Conservation (phyloP, 1,140 invertebrate genomes). For the Halesus radiatus region DNA sequence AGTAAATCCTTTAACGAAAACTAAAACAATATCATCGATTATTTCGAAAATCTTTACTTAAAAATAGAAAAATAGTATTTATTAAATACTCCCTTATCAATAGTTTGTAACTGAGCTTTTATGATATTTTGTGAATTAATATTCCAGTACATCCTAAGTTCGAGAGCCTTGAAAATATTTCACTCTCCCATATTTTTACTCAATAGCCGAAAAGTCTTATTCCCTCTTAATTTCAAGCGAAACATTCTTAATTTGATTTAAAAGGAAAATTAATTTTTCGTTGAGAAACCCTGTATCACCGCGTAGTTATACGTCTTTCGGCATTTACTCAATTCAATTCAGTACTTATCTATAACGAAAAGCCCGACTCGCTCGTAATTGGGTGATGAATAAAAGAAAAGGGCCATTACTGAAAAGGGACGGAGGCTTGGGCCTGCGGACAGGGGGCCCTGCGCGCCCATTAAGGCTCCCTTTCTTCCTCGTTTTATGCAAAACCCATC, state of each 20-base stretch:
- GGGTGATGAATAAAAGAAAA: slow-evolving; percentile 59
- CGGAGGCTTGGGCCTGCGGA: slow-evolving; percentile 46
- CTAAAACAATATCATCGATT: too few species aligned
- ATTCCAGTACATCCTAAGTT: too few species aligned
- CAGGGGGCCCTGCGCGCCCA: slow-evolving; percentile 26
- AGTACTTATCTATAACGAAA: slow-evolving; percentile 58
- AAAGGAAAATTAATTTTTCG: slow-evolving; percentile 1
- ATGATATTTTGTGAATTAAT: too few species aligned
- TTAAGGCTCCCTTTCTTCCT: slow-evolving; percentile 26
- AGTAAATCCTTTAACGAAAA: too few species aligned
- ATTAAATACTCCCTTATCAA: too few species aligned
- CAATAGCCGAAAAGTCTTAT: too few species aligned
- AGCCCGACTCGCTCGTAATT: slow-evolving; percentile 56
- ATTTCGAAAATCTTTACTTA: too few species aligned
- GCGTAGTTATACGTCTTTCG: slow-evolving; percentile 31
- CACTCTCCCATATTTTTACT: too few species aligned
- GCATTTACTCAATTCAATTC: slow-evolving; percentile 58
- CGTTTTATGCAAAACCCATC: slow-evolving; percentile 37
- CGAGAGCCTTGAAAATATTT: too few species aligned
- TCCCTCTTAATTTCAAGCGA: too few species aligned
- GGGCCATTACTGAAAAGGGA: slow-evolving; percentile 52
- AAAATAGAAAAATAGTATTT: too few species aligned
- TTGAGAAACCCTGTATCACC: slow-evolving; percentile 27
- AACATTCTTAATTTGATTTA: slow-evolving; percentile 11
- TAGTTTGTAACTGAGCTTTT: too few species aligned